Base-by-base conservation (phyloP, 2,888 invertebrate genomes). In the Harmothoe impar region DNA sequence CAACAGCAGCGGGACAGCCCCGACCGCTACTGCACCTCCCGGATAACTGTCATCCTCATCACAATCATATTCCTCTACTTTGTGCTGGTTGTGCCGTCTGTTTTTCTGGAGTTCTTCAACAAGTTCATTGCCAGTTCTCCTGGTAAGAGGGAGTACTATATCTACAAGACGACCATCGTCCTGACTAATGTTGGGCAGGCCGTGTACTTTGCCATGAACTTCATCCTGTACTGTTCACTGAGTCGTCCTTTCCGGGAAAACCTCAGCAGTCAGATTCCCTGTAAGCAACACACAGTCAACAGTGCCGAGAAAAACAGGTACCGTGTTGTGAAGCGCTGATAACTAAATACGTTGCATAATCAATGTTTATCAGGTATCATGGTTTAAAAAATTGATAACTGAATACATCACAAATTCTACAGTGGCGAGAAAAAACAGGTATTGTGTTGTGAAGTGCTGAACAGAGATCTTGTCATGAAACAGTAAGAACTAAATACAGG, bases 1-100 rank as follows among this genome's bases (percentile, higher is more conserved):
- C n/a, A n/a, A n/a, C n/a, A n/a, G n/a, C n/a, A n/a, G n/a, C n/a
- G n/a, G n/a, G n/a, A n/a, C n/a, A n/a, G 68, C 12, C 72, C 56
- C 0, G 81, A 81, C 81, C 31, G 89, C 56, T 89, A 89, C 43
- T 89, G 89, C 51, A 89, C 89, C 5, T 89, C 89, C 12, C n/a
- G 62, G 12, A 89, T 89, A 17, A 89, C 89, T 1, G n/a, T 89
- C 31, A 89, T 89, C 5, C 51, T 89, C 5, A 62, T 89, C 25
- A 35, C 89, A 23, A 89, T n/a, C n/a, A n/a, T n/a, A n/a, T n/a
- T n/a, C n/a, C n/a, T n/a, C n/a, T n/a, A n/a, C n/a, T n/a, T n/a
- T 89, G n/a, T 89, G 10, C 62, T 62, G 15, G 89, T 89, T 20
- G 56, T 56, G 29, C 89, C 89, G 29, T 89, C 89, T 17, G 62